Conservation (phyloP, 2,797 vertebrate species). For the Poeciliopsis turneri region DNA sequence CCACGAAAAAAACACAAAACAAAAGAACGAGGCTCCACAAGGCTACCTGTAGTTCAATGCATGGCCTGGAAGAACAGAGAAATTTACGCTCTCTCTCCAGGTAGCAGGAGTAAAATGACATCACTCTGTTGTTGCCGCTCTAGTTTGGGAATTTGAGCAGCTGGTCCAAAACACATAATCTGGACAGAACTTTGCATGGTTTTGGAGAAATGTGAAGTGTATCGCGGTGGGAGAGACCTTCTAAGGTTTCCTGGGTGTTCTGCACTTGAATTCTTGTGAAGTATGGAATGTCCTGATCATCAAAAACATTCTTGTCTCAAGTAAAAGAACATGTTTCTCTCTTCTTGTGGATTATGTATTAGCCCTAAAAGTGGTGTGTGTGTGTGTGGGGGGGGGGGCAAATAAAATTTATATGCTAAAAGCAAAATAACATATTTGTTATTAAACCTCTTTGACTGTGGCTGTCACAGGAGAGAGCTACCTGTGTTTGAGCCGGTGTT, state of each 20-base stretch:
- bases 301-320: neutral
- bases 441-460: neutral
- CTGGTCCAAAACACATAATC: neutral
- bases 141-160: neutral
- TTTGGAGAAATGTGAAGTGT: neutral
- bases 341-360: neutral
- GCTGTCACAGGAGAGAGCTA: too few species aligned
- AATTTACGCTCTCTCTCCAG: neutral
- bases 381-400: neutral
- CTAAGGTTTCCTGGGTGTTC: neutral
- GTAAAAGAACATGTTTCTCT: neutral
- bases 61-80: neutral
- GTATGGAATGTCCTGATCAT: neutral
- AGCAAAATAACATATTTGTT: neutral
- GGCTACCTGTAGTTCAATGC: neutral
- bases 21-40: neutral
- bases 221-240: neutral
- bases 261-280: neutral
- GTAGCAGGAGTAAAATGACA: neutral
- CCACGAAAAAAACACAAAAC: neutral
- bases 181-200: neutral
- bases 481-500: neutral
- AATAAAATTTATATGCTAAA: neutral
- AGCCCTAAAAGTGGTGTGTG: neutral
- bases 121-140: neutral